Evolutionary conservation across 35 echinoderm and acorn worm species (phyloP), one percentile per base, ranked within the genome.

Genomic region (Lytechinus pictus): DNA sequence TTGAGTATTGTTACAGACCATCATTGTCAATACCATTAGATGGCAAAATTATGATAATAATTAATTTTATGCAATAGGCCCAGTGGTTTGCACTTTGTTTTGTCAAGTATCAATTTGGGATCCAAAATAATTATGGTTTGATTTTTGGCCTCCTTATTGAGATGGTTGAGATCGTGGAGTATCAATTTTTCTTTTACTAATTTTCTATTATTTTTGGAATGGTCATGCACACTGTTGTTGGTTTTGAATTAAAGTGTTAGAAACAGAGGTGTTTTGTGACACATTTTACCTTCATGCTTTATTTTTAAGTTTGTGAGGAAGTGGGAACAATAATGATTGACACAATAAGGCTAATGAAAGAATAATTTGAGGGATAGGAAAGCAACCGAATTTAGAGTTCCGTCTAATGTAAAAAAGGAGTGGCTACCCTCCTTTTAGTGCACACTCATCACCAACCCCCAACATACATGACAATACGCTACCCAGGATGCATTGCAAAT

Each of bases 271-370:
- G n/a, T 16, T 24, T 79, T 24, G n/a, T 79, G 4, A 16, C 66
- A 79, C 66, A 79, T 79, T n/a, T 79, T 58, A 79, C 66, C 66
- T 79, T 16, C n/a, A 79, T 79, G 66, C 33, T 79, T 79, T 79
- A 79, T 79, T 79, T 79, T n/a, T 79, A 7, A 79, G 16, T 4
- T 79, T 16, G 7, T 19, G 66, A n/a, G 66, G 66, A 79, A 24
- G 19, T 79, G 66, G 21, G n/a, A n/a, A 79, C 66, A 24, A 79
- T 5, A 7, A 79, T 79, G 66, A 79, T 79, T 79, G 66, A 79
- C 66, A 79, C 66, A 79, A 79, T 79, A 24, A 8, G 21, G 66
- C n/a, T 79, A 79, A n/a, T 79, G 66, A 79, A 79, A 79, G 66
- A 79, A 79, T 24, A 0, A n/a, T 79, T 79, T 79, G 6, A 79